Evolutionary conservation across 2,113 vertebrate species (phyloP).

Genomic region (Dicentrarchus labrax): DNA sequence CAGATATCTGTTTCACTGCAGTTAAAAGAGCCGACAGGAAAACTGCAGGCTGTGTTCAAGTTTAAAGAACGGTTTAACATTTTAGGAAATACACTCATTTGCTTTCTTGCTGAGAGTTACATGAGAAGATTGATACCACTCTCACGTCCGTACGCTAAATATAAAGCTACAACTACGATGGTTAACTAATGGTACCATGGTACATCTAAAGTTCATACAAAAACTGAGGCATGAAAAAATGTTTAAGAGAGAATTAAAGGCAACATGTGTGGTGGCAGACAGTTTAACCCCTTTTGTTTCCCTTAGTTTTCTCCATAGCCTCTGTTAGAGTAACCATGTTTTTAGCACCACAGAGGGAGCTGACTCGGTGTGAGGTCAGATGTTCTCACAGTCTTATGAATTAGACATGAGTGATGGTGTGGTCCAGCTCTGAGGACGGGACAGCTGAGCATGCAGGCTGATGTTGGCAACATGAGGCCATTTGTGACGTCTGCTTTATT

Average conservation of each 20-base stretch:
- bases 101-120: background rate
- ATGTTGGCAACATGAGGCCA: constrained; percentile 76
- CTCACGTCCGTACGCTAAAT: too few relatives aligned
- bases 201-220: too few relatives aligned
- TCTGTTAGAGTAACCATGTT: background rate
- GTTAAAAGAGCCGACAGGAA: background rate
- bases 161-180: background rate
- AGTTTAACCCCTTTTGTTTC: background rate
- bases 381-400: constrained; percentile 67
- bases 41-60: background rate
- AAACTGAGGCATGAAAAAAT: too few relatives aligned
- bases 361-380: constrained; percentile 65
- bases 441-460: constrained; percentile 38
- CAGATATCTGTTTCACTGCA: background rate
- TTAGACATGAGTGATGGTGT: constrained; percentile 69
- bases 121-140: too few relatives aligned
- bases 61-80: background rate
- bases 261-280: background rate
- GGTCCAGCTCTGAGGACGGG: constrained; percentile 53
- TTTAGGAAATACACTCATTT: background rate
- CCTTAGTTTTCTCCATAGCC: background rate
- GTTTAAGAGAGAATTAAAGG: background rate
- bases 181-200: too few relatives aligned
- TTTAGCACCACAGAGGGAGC: constrained; percentile 1
- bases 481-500: constrained; percentile 71